phyloP scores from a whole-genome alignment of 2,113 vertebrate species.

The Zosterops lateralis region DNA sequence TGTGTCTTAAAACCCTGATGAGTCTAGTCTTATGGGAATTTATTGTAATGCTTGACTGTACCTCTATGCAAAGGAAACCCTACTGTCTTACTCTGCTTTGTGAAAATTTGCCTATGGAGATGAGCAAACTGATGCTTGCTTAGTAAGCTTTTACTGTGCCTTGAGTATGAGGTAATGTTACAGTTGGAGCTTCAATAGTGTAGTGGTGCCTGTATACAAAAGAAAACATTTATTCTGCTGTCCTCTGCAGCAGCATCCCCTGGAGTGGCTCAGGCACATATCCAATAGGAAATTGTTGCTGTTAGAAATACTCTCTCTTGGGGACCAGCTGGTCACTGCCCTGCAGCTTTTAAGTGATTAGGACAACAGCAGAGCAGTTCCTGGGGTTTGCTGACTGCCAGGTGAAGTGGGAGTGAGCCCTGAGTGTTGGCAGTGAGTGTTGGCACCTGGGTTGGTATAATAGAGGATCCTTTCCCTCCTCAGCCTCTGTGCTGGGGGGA shows the following conservation, averaged over 20 bases:
- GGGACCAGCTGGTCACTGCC: background rate
- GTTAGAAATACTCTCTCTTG: background rate
- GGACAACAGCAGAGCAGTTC: background rate
- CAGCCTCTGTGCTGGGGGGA: background rate
- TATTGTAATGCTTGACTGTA: background rate
- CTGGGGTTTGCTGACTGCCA: background rate
- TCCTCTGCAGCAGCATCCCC: background rate
- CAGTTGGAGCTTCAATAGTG: background rate
- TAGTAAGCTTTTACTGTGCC: background rate
- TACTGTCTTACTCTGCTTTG: background rate
- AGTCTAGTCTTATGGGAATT: background rate
- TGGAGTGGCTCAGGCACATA: background rate
- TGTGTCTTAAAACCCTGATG: background rate
- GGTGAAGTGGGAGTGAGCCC: background rate
- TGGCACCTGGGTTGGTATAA: background rate
- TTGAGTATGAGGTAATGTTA: background rate
- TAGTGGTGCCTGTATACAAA: background rate
- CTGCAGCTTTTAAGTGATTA: background rate
- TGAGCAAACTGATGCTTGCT: background rate
- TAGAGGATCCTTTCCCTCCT: background rate
- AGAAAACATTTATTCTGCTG: background rate
- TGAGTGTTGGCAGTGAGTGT: background rate
- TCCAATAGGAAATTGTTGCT: background rate
- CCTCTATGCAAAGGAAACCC: background rate
- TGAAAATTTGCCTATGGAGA: conserved; percentile 25